Conservation (phyloP, 1,140 invertebrate species). For the Drosophila varians region DNA sequence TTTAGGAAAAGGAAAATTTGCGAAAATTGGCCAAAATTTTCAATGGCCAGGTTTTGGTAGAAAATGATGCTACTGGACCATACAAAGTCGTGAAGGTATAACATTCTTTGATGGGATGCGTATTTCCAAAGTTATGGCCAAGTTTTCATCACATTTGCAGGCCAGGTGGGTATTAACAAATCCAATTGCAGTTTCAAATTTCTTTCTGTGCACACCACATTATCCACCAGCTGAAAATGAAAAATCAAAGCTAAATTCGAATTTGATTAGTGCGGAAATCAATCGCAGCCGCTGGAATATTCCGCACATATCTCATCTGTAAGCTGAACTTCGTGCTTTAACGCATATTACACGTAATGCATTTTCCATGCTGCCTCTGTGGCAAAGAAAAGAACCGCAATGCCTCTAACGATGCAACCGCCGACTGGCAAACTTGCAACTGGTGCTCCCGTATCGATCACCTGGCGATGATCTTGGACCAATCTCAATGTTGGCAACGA, state of each 20-base stretch:
- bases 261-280: constrained; percentile 62
- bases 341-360: constrained; percentile 72
- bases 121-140: too few species aligned
- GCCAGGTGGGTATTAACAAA: too few species aligned
- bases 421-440: constrained; percentile 2
- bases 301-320: constrained; percentile 2
- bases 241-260: constrained; percentile 48
- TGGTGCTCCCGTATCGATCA: constrained; percentile 48
- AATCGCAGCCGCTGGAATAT: constrained; percentile 34
- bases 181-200: background rate
- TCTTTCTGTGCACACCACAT: constrained; percentile 1
- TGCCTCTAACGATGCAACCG: constrained; percentile 50
- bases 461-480: constrained; percentile 34
- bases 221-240: constrained; percentile 19
- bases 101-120: too few species aligned
- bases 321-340: constrained; percentile 42
- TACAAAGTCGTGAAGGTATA: too few species aligned
- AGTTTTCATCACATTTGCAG: too few species aligned
- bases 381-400: constrained; percentile 40
- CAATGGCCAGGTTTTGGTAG: too few species aligned
- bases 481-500: constrained; percentile 34
- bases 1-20: too few species aligned
- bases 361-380: constrained; percentile 62
- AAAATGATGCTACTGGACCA: too few species aligned
- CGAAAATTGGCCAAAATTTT: too few species aligned